phyloP scores from a whole-genome alignment of 2,797 vertebrate genomes.

The Enteromius afrohamiltoni region DNA sequence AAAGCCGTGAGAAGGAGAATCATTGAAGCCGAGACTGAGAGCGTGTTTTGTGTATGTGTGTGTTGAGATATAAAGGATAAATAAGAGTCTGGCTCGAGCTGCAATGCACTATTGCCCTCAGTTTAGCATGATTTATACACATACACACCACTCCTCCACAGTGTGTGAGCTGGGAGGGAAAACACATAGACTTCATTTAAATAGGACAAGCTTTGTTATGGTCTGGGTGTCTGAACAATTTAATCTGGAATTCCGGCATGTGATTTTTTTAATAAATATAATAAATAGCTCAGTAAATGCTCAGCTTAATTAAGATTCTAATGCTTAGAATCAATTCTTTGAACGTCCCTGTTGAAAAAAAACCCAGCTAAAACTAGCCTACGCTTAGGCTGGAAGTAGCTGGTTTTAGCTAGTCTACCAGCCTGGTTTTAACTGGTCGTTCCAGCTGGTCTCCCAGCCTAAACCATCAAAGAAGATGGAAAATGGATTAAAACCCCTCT shows the following conservation, averaged over 20 bases:
- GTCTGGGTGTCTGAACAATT: constrained; percentile 3
- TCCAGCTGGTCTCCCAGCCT: too few relatives aligned
- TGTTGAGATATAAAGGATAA: constrained; percentile 28
- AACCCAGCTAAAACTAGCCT: too few relatives aligned
- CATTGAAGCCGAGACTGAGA: constrained; percentile 23
- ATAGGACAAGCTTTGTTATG: constrained; percentile 20
- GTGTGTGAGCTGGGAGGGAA: constrained; percentile 17
- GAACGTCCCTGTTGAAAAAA: too few relatives aligned
- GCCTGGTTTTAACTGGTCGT: too few relatives aligned
- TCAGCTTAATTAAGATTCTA: background rate
- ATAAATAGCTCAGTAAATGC: background rate
- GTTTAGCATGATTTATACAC: constrained; percentile 26
- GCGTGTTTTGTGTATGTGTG: constrained; percentile 28
- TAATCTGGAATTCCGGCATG: background rate
- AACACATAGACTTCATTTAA: constrained; percentile 24
- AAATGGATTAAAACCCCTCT: too few relatives aligned
- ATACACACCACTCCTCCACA: constrained; percentile 9
- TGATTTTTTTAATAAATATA: background rate
- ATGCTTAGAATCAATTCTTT: background rate
- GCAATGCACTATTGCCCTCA: constrained; percentile 3
- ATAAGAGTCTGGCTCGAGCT: constrained; percentile 14
- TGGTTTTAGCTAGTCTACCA: too few relatives aligned
- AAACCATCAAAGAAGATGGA: too few relatives aligned
- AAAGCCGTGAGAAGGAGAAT: constrained; percentile 38
- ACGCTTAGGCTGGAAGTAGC: too few relatives aligned